Base-by-base conservation (phyloP, 2,797 vertebrate species). In the Oophaga sylvatica region DNA sequence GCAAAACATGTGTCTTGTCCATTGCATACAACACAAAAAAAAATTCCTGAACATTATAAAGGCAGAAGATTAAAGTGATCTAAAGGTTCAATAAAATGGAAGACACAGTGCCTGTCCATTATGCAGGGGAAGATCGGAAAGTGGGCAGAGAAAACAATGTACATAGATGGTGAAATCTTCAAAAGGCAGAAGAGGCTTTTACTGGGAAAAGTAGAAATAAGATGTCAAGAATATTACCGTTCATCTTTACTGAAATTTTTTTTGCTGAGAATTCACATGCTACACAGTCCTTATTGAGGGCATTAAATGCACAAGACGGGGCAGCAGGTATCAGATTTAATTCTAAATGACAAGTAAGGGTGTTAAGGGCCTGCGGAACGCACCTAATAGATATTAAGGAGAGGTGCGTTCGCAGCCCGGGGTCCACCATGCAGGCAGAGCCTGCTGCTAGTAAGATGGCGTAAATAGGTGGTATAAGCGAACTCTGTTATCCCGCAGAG, bases 1-100 rank as follows among this genome's bases (percentile, higher is more conserved):
- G 22, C 5, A 81, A 81, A 81, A 67, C 22, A 15, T 26, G 16
- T 81, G 67, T 67, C 41, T 67, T 31, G 62, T 81, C 62, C 41
- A 53, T 20, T 67, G 80, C 6, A 67, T 67, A 48, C 35, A 17
- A 35, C 2, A 65, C 5, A 65, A 60, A 41, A 60, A 41, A 41
- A 41, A 48, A 53, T 67, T n/a, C 48, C 19, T 8, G 26, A 71
- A 83, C 17, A 71, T 59, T 17, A 59, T 71, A 70, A 57, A 35
- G 53, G 22, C 53, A 35, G 65, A 70, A 67, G 19, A 59, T 56
- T 29, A 68, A 56, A 63, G 60, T 62, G 59, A 63, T 80, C n/a
- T 63, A 80, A 17, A 41, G 79, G 19, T 13, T 63, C 59, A 53
- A 45, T 48, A 53, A 67, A 81, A 53, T 53, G 80, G 31, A 41